Base-by-base conservation (phyloP, 2,113 vertebrate species). In the Orcinus orca region DNA sequence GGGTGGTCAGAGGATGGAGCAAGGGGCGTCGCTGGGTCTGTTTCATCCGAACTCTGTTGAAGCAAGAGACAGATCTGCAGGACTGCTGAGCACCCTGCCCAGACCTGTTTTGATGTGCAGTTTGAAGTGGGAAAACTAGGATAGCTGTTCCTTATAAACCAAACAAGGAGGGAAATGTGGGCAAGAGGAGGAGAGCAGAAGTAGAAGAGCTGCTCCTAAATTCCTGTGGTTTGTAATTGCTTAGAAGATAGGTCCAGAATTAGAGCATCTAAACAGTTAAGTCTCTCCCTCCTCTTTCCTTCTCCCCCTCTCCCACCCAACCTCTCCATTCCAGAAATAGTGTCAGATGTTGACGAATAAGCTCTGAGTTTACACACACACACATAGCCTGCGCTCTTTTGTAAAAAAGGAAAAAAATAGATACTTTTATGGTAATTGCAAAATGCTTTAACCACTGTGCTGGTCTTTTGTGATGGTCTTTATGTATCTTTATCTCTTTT, bases 291-390 rank as follows among this genome's bases (percentile, higher is more conserved):
- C 47, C 38, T 58, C 13, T 70, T 12, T 5, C 17, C 23, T 13
- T 41, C 11, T 47, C 15, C 23, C 25, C 25, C n/a, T 5, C 20
- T 3, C 8, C 13, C 11, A 3, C 3, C 41, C 0, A 10, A n/a
- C 20, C 23, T n/a, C 17, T 53, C 67, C 26, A 9, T 41, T 50
- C n/a, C 29, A 94, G 47, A 73, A 88, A 65, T 31, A 73, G 41
- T 86, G n/a, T 86, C 73, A 23, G 41, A 77, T 47, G 20, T 90
- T 87, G 70, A 88, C 9, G 87, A 25, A 68, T 38, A 83, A 83
- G 7, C 5, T 62, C 38, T 63, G 13, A 36, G 5, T 82, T 74
- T 33, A 95, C 55, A 36, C 18, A 36, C 38, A 68, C 23, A 86
- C 23, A 79, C 29, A 88, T 33, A 44, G 2, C 5, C 9, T 23